phyloP scores from a whole-genome alignment of 1,140 invertebrate genomes.

The Apis cerana region DNA sequence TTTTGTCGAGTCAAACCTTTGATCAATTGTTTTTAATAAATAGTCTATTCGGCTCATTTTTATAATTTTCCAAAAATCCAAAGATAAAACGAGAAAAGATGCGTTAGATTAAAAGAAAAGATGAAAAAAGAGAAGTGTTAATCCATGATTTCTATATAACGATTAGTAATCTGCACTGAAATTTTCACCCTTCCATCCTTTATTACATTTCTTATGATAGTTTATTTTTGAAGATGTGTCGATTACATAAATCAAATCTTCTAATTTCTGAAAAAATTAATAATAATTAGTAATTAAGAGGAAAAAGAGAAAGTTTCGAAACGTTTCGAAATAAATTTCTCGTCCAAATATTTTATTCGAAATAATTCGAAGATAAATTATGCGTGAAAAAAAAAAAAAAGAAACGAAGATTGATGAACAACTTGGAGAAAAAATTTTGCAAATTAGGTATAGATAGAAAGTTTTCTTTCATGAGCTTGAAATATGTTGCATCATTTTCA shows the following conservation, averaged over 20 bases:
- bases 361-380: neutral
- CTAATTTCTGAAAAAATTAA: too few species aligned
- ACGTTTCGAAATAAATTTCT: neutral
- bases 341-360: neutral
- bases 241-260: too few species aligned
- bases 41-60: too few species aligned
- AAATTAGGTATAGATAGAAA: too few species aligned
- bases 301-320: neutral
- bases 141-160: neutral
- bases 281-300: too few species aligned
- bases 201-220: neutral
- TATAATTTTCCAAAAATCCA: too few species aligned
- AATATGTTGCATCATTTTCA: too few species aligned
- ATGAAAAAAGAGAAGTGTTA: neutral
- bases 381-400: neutral
- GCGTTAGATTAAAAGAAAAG: neutral
- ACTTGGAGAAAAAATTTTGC: too few species aligned
- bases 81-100: too few species aligned
- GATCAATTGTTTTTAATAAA: too few species aligned
- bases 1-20: too few species aligned
- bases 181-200: neutral
- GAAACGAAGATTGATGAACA: neutral
- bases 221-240: neutral
- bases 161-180: slow-evolving; percentile 7
- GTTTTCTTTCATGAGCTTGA: too few species aligned